Evolutionary conservation across 2,888 invertebrate species (phyloP).

Genomic region (Habrosyne pyritoides): DNA sequence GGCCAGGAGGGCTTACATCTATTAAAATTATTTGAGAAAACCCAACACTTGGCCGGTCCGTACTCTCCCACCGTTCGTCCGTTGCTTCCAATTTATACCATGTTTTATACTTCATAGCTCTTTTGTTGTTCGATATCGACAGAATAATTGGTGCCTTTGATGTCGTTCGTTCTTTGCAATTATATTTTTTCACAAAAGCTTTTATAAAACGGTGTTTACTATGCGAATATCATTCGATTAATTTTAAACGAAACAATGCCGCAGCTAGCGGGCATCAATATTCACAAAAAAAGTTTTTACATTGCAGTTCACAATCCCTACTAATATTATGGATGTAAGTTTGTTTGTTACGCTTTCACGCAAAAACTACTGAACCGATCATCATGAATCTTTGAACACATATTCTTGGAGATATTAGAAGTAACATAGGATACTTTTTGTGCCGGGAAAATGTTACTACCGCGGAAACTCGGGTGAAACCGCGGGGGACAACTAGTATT

Average conservation of each 20-base stretch:
- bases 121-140: constrained; percentile 52
- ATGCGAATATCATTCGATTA: constrained; percentile 6
- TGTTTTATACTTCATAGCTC: constrained; percentile 54
- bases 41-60: constrained; percentile 50
- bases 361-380: no score
- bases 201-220: constrained; percentile 12
- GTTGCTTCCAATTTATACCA: constrained; percentile 51
- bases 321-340: no score
- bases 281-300: no score
- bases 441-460: no score
- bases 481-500: no score
- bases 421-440: no score
- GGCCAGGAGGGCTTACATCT: constrained; percentile 56
- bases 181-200: constrained; percentile 24
- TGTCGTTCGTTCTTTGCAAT: constrained; percentile 30
- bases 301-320: no score
- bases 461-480: no score
- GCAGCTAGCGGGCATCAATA: not conserved
- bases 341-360: no score
- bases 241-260: not conserved
- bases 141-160: constrained; percentile 48
- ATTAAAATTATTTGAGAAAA: constrained; percentile 80
- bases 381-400: no score
- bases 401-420: no score
- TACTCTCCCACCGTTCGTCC: constrained; percentile 25